Conservation (phyloP, 2,113 vertebrate species). For the Pogonocichla stellata region DNA sequence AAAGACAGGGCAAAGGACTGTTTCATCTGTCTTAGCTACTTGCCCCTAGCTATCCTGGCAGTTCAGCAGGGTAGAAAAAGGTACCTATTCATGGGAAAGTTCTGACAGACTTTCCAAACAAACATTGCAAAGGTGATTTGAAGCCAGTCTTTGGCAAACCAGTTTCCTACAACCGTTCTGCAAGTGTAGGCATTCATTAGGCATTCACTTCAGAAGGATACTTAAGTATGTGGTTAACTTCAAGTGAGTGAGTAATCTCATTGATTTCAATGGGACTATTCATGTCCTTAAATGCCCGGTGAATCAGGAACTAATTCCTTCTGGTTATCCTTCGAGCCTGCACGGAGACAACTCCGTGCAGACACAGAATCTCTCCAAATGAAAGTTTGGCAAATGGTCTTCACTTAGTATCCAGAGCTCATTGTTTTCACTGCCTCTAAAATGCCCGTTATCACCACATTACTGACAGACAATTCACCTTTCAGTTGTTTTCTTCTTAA, state of each 20-base stretch:
- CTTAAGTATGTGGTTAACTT: neutral
- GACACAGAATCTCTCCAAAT: neutral
- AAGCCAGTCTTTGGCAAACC: neutral
- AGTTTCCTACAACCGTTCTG: neutral
- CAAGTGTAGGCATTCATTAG: neutral
- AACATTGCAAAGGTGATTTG: neutral
- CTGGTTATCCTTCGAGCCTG: neutral
- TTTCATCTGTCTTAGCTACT: neutral
- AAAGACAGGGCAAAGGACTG: neutral
- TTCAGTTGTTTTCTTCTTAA: neutral
- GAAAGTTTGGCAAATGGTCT: neutral
- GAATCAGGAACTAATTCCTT: slow-evolving; percentile 13
- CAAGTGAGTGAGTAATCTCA: neutral
- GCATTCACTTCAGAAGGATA: neutral
- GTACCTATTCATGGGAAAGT: slow-evolving; percentile 3
- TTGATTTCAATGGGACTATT: slow-evolving; percentile 14
- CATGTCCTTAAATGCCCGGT: slow-evolving; percentile 18
- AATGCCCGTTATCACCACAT: neutral
- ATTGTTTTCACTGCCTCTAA: neutral
- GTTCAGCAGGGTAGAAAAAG: neutral
- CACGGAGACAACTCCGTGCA: neutral
- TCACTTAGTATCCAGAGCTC: neutral
- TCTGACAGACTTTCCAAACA: neutral
- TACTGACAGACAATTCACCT: neutral
- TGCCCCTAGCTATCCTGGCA: neutral